Base-by-base conservation (phyloP, 2,113 vertebrate species). In the Paradoxurus hermaphroditus region DNA sequence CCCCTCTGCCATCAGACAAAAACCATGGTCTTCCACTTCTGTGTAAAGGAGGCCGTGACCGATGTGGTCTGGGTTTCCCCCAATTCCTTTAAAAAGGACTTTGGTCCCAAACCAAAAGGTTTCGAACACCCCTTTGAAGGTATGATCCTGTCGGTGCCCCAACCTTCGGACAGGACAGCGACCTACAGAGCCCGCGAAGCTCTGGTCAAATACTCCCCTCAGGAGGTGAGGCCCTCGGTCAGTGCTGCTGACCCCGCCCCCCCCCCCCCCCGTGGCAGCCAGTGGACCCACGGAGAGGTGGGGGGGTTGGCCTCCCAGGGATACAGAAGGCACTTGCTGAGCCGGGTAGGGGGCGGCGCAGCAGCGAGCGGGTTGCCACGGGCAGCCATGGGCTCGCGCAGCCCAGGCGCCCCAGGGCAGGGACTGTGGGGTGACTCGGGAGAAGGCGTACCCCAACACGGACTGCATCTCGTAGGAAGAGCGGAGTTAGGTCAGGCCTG, bases 361-460 rank as follows among this genome's bases (percentile, higher is more conserved):
- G 16, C 16, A 16, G 15, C 2, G 41, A 31, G 36, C 9, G 8
- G 56, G 23, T 65, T 59, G 19, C 91, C 2, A 0, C 9, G 16
- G 67, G 39, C 34, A 0, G 2, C 44, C 46, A 4, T 1, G 8
- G 79, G 34, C 34, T 59, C 10, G 18, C 39, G 3, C 19, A 11
- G 72, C 1, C 1, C 19, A 16, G 29, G 11, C 0, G 7, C 4
- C 27, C n/a, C 13, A 5, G 62, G 4, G n/a, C 62, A 27, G 46
- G 19, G 10, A 10, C 7, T 1, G 1, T 31, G 1, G 4, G 10
- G 36, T 31, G 56, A 87, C 12, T 3, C 27, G 0, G 13, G 34
- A 46, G 14, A 36, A 23, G 49, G 2, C 2, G 8, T 31, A 27
- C 56, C 31, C 29, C 9, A 19, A 41, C 16, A 29, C 41, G 3